Evolutionary conservation across 2,113 vertebrate species (phyloP).

Genomic region (Sturnira hondurensis): DNA sequence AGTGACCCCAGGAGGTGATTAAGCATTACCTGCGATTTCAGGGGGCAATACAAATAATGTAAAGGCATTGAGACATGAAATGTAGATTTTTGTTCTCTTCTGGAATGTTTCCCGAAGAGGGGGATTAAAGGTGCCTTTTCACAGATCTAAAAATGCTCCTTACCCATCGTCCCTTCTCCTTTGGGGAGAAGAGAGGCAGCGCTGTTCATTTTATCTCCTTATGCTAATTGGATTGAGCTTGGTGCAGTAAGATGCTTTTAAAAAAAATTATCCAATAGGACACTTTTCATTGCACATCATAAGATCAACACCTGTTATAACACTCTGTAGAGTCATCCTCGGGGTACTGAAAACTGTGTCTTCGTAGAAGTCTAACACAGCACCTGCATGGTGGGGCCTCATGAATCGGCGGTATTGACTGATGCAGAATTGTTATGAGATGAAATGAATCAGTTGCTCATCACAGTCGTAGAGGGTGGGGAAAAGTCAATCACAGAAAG

Average conservation of each 20-base stretch:
- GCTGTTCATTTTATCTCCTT: neutral
- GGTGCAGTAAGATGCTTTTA: no score
- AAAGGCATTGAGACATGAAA: neutral
- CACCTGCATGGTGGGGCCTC: fast-evolving
- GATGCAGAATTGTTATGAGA: neutral
- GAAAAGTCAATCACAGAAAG: neutral
- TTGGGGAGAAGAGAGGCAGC: neutral
- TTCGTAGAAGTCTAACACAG: neutral
- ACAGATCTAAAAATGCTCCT: neutral
- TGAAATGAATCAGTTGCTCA: neutral
- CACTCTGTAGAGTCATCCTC: neutral
- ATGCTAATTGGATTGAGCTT: neutral
- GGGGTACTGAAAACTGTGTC: neutral
- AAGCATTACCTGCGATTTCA: neutral
- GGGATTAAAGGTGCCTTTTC: neutral
- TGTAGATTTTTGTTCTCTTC: neutral
- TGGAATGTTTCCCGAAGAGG: neutral
- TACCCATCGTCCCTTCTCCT: neutral
- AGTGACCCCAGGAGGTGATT: neutral
- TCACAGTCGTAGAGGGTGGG: neutral
- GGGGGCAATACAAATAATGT: neutral
- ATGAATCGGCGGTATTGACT: fast-evolving
- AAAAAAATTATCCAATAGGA: neutral
- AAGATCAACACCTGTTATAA: neutral
- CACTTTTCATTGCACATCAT: neutral